Percentiles rank a stretch among this genome's conserved stretches.
These are phyloP conservation scores for Pseudococcus jackbeardsleyi DNA, from an alignment of 2,888 invertebrate genomes.

Conservation along the genomic window DNA sequence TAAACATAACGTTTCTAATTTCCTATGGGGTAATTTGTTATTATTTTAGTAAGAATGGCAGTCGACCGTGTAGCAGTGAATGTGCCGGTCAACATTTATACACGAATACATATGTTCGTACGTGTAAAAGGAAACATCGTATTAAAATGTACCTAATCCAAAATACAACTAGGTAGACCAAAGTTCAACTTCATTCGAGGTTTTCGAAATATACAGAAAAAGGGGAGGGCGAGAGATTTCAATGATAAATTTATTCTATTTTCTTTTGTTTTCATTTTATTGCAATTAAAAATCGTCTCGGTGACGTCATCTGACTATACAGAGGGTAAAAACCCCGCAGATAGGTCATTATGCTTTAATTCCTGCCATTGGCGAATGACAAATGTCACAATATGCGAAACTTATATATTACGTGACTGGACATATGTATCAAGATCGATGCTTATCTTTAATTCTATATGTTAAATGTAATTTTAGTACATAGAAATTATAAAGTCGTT, in stretches of 20 bases:
- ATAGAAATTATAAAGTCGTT: background rate
- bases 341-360: background rate
- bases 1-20: conserved; percentile 50
- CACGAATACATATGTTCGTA: conserved; percentile 18
- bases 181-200: background rate
- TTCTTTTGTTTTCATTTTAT: too few relatives aligned
- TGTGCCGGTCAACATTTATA: conserved; percentile 48
- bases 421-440: background rate
- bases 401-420: background rate
- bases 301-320: too few relatives aligned
- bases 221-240: too few relatives aligned
- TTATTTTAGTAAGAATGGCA: conserved; percentile 55
- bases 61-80: conserved; percentile 39
- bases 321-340: background rate
- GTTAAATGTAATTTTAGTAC: background rate
- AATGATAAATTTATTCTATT: too few relatives aligned
- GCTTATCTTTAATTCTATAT: background rate
- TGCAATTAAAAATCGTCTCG: too few relatives aligned
- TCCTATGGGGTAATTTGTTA: conserved; percentile 54
- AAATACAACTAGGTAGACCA: background rate
- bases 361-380: background rate
- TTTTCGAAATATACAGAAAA: too few relatives aligned
- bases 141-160: background rate
- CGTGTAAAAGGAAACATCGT: background rate
- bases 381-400: background rate